Conservation (phyloP, 37 sponge, comb jelly and placozoan genomes). For the Dysidea cf. avara region DNA sequence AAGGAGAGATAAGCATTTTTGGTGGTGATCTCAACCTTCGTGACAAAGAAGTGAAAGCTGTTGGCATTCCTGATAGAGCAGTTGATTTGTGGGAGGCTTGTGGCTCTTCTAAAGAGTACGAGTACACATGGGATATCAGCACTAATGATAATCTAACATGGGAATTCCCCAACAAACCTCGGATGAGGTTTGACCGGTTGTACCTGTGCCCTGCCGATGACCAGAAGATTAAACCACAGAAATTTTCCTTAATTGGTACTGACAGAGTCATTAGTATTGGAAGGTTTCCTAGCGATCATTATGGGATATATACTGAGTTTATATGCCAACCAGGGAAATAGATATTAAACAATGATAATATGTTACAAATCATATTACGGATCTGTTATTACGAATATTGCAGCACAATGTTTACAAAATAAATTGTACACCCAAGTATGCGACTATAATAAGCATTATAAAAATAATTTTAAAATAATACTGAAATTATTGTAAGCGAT, state of each 20-base stretch:
- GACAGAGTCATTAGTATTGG: conserved; percentile 27
- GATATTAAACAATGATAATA: no score
- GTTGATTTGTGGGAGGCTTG: conserved; percentile 77
- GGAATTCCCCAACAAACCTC: conserved; percentile 19
- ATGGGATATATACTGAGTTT: conserved; percentile 73
- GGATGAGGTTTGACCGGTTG: conserved; percentile 65
- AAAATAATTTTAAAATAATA: no score
- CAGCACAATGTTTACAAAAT: no score
- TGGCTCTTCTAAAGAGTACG: conserved; percentile 33
- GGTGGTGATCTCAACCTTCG: conserved; percentile 81
- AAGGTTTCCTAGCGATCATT: conserved; percentile 83
- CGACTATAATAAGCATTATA: no score
- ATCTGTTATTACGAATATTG: no score
- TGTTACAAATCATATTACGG: no score
- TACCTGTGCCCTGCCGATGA: conserved; percentile 40
- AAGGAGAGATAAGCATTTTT: conserved; percentile 44
- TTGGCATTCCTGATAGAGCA: conserved; percentile 33
- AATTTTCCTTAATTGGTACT: conserved; percentile 68
- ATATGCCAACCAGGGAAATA: no score
- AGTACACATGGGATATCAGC: conserved; percentile 74
- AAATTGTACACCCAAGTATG: no score
- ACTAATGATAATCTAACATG: conserved; percentile 58
- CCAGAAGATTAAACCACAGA: not conserved
- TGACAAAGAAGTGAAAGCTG: conserved; percentile 58
- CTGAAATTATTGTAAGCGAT: no score